Evolutionary conservation across 2,113 vertebrate genomes (phyloP).

Genomic region (Cathartes aura): DNA sequence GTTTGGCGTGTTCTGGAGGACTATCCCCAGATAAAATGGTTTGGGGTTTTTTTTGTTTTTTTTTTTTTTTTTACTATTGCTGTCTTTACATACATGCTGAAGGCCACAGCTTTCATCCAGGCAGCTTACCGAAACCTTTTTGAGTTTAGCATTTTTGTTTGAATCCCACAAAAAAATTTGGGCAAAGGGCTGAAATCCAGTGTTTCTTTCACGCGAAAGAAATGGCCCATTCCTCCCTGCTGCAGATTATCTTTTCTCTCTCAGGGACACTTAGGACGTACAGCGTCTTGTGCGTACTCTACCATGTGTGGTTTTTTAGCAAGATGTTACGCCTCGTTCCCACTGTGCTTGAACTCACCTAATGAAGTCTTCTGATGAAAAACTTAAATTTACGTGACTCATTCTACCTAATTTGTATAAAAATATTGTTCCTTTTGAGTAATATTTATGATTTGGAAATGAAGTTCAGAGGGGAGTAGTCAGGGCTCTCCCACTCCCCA

Average conservation of each 20-base stretch:
- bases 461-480: neutral
- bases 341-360: neutral
- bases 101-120: neutral
- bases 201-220: neutral
- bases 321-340: neutral
- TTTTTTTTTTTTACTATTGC: neutral
- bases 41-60: neutral
- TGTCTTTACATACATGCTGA: neutral
- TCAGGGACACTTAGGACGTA: neutral
- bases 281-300: rapidly evolving
- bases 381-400: neutral
- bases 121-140: neutral
- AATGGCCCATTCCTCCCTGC: neutral
- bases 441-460: neutral
- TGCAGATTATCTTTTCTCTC: neutral
- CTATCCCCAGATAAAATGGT: neutral
- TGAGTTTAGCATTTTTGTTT: neutral
- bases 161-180: neutral
- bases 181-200: neutral
- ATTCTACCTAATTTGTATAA: neutral
- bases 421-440: neutral
- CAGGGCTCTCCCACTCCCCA: neutral
- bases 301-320: rapidly evolving
- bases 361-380: neutral
- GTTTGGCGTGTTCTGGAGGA: neutral